Base-by-base conservation (phyloP, 2,888 invertebrate genomes). In the Ophioninae sp. region DNA sequence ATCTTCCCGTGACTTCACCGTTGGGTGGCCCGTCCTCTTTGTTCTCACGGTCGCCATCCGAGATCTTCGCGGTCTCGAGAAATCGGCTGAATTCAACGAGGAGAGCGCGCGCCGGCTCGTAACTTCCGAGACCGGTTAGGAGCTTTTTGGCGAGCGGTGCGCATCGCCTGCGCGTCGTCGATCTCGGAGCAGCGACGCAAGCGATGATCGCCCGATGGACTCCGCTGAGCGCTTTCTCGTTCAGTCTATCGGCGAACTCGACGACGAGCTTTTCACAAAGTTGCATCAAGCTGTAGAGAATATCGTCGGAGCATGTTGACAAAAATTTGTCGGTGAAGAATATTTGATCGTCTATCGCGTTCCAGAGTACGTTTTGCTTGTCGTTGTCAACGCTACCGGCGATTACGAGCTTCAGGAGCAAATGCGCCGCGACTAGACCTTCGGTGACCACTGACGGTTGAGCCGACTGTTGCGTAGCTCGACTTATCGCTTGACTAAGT, bases 251-350 rank as follows among this genome's bases (percentile, higher is more conserved):
- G 13, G 94, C 94, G 93, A 97, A 96, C 87, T 96, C 95, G 82
- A 95, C 94, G 69, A 97, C 93, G 61, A 98, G 93, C 84, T 94
- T 94, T 92, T 96, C 96, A 90, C 96, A 96, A 88, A 98, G 94
- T 88, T 95, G 94, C 93, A 96, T 95, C 86, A 97, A 95, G 93
- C 96, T 95, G 84, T 95, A 94, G 39, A 96, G 92, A 41, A 94
- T 97, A 87, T 97, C 97, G 86, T 96, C 96, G 17, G 95, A 93
- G 62, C 96, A 96, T 10, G 95, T 94, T 17, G 95, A 91, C 61
- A 98, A 93, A 91, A 96, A 96, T 89, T 97, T 96, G 87, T 98
- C 98, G 74, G 97, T 96, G 67, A 97, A 94, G 91, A 98, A 96
- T 80, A 96, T 94, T 90, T 96, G 96, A 89, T 96, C 97, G 79